A percentile compares a stretch with the other conserved stretches of the same genome.
phyloP scores from a whole-genome alignment of 2,888 invertebrate species.

The Lissocephala sabroskyi region DNA sequence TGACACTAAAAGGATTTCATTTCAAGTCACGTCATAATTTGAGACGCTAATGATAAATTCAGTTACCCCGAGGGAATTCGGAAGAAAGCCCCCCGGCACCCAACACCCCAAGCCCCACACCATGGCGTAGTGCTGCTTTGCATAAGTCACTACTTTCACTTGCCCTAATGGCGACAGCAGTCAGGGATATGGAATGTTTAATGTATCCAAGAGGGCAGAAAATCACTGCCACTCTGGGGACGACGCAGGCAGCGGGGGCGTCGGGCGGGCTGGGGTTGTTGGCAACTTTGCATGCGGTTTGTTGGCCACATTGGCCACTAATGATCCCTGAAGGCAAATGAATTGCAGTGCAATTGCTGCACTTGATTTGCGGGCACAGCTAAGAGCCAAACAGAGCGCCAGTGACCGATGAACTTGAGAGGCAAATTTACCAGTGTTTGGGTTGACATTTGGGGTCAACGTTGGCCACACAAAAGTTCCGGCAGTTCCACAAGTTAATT shows the following conservation, averaged over 20 bases:
- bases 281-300: slow-evolving; percentile 59
- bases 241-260: too few relatives aligned
- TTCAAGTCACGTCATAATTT: slow-evolving; percentile 19
- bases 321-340: slow-evolving; percentile 40
- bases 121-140: too few relatives aligned
- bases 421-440: slow-evolving; percentile 25
- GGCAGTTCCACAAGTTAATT: background rate
- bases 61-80: background rate
- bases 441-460: slow-evolving; percentile 12
- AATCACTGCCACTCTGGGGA: too few relatives aligned
- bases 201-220: too few relatives aligned
- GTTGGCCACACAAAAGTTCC: background rate
- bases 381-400: slow-evolving; percentile 43
- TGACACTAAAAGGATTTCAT: slow-evolving; percentile 51
- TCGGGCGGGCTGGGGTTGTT: too few relatives aligned
- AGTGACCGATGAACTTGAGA: slow-evolving; percentile 1
- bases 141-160: too few relatives aligned
- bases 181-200: too few relatives aligned
- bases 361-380: slow-evolving; percentile 56
- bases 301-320: slow-evolving; percentile 9
- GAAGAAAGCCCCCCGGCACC: too few relatives aligned
- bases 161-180: too few relatives aligned
- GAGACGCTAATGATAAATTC: slow-evolving; percentile 55
- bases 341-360: slow-evolving; percentile 63
- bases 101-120: too few relatives aligned